Percentiles rank a stretch among this genome's conserved stretches.
Conservation (phyloP, 2,113 vertebrate species). For the Smithornis capensis region DNA sequence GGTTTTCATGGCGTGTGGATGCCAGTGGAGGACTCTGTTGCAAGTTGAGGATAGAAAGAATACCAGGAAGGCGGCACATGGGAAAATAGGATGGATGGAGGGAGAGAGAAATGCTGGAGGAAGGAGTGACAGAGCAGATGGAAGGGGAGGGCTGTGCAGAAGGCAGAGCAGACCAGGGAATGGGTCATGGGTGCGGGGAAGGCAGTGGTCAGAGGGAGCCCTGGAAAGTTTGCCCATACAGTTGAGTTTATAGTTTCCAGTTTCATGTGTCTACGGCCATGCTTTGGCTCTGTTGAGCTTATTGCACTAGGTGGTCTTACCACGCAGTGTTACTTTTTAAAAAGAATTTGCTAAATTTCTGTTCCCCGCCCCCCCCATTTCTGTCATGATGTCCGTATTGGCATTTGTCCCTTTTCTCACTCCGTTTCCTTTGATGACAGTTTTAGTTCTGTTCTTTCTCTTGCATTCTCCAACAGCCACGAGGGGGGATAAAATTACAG, state of each 20-base stretch:
- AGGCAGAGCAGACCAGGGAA: background rate
- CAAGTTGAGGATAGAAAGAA: background rate
- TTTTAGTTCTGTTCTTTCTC: background rate
- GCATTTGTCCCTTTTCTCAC: background rate
- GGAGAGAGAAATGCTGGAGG: background rate
- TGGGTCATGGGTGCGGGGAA: background rate
- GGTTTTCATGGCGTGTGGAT: fast-evolving
- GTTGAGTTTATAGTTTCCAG: background rate
- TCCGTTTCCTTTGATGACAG: background rate
- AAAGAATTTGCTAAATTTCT: background rate
- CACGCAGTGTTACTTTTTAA: background rate
- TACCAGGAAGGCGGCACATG: background rate
- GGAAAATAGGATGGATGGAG: background rate
- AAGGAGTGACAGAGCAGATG: background rate
- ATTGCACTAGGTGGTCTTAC: background rate
- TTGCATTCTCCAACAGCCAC: background rate
- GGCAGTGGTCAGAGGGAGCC: background rate
- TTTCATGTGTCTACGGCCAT: background rate
- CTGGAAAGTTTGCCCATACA: background rate
- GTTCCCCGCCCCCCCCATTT: fast-evolving
- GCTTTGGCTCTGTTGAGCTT: background rate
- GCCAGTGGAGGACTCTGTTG: fast-evolving
- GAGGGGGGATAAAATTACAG: background rate
- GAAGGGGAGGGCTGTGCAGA: background rate
- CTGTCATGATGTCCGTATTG: background rate